A percentile compares a stretch with the other conserved stretches of the same genome.
These are phyloP conservation scores for Laticauda colubrina DNA, from an alignment of 2,113 vertebrate genomes.

Conservation along the genomic window DNA sequence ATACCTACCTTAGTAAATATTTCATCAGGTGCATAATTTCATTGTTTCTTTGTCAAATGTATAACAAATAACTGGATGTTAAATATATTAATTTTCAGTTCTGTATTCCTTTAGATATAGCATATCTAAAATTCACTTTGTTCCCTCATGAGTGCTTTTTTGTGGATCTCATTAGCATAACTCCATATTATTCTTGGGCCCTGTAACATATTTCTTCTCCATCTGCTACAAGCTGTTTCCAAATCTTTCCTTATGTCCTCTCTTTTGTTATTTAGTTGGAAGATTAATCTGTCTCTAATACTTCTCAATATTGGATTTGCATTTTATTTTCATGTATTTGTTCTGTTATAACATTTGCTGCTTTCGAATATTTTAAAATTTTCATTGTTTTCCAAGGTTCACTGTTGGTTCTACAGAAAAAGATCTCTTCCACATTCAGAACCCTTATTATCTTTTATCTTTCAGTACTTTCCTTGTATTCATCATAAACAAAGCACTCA, in stretches of 20 bases:
- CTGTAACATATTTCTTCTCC: background rate
- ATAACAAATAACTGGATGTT: background rate
- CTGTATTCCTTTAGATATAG: background rate
- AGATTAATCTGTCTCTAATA: background rate
- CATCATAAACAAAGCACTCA: background rate
- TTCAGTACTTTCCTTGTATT: background rate
- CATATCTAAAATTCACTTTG: background rate
- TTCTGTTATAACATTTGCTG: background rate
- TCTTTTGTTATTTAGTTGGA: background rate
- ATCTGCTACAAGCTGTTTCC: background rate
- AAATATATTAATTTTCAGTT: background rate
- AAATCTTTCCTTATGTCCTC: background rate
- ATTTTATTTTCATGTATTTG: background rate
- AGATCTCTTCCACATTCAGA: background rate
- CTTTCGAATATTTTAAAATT: background rate
- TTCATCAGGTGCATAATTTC: background rate
- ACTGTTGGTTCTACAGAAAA: background rate
- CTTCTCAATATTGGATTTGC: background rate
- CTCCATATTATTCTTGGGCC: background rate
- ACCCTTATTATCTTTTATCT: background rate
- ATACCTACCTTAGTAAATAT: background rate
- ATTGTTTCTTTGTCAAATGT: background rate
- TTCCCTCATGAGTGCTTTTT: background rate
- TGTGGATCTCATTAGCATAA: background rate
- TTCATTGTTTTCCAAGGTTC: background rate